These are phyloP conservation scores for Ciconia boyciana DNA, from an alignment of 2,113 vertebrate species.

Conservation along the genomic window DNA sequence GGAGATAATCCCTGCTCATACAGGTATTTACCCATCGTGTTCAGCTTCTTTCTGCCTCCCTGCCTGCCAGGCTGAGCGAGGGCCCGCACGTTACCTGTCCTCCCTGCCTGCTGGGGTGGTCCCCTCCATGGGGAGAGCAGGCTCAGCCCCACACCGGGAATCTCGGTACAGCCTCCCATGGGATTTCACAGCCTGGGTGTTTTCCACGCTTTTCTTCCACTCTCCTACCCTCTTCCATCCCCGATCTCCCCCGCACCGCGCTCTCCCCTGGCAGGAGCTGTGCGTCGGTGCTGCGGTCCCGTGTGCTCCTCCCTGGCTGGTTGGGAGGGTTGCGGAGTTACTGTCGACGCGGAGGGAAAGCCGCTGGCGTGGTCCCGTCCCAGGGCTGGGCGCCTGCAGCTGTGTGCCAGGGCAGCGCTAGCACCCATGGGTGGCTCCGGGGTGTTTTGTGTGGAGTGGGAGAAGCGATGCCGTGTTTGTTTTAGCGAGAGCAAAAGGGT, in stretches of 20 bases:
- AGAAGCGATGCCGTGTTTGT: background rate
- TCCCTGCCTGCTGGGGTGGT: background rate
- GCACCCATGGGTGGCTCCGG: background rate
- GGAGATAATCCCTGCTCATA: background rate
- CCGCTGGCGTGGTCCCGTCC: accelerated
- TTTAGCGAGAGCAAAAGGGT: background rate
- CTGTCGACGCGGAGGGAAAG: background rate
- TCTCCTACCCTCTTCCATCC: background rate
- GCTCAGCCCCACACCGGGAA: background rate
- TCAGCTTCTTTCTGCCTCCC: background rate
- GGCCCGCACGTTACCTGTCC: background rate
- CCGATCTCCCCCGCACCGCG: accelerated
- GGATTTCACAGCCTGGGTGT: background rate
- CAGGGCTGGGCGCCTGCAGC: background rate
- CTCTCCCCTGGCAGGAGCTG: background rate
- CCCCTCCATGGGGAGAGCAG: accelerated
- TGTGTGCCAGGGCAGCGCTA: background rate
- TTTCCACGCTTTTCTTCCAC: background rate
- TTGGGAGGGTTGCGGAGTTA: too few species aligned
- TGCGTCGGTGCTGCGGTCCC: accelerated
- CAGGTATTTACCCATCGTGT: background rate
- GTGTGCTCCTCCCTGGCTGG: background rate
- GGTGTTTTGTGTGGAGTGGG: accelerated
- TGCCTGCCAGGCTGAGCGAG: background rate
- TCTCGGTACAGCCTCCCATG: accelerated